Percentiles rank a stretch among this genome's conserved stretches.
These are phyloP conservation scores for Prenolepis imparis DNA, from an alignment of 2,888 invertebrate species.

Conservation along the genomic window DNA sequence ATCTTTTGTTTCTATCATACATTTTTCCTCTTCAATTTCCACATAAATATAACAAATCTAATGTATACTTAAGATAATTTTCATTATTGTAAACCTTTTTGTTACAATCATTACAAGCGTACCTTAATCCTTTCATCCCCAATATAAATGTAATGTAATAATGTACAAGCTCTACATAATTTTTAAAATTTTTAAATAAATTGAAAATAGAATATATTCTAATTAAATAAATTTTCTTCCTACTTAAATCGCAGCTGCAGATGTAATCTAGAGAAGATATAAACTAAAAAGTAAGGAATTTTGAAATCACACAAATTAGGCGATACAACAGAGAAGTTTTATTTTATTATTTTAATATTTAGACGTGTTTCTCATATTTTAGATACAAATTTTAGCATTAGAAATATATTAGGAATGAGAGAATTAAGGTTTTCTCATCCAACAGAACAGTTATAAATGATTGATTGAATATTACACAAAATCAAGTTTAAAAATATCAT, in stretches of 20 bases:
- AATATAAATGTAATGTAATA: background rate
- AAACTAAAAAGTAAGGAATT: background rate
- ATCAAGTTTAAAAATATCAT: background rate
- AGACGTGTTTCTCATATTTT: background rate
- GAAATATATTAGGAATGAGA: conserved; percentile 17
- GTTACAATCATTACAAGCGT: background rate
- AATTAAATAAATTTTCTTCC: background rate
- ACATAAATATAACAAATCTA: conserved; percentile 74
- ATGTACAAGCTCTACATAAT: background rate
- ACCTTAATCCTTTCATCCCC: conserved; percentile 30
- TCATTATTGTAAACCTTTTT: conserved; percentile 1
- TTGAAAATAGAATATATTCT: background rate
- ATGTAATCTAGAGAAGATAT: background rate
- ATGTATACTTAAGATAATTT: conserved; percentile 26
- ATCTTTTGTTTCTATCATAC: conserved; percentile 45
- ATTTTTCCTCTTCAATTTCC: conserved; percentile 27
- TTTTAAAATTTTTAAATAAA: background rate
- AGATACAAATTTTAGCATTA: background rate
- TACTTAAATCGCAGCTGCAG: background rate
- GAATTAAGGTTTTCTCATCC: conserved; percentile 12
- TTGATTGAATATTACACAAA: background rate
- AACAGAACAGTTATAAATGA: background rate
- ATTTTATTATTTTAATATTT: conserved; percentile 31
- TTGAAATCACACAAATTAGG: conserved; percentile 1
- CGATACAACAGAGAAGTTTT: background rate